These are phyloP conservation scores for Synanceia verrucosa DNA, from an alignment of 2,797 vertebrate genomes.

Conservation along the genomic window DNA sequence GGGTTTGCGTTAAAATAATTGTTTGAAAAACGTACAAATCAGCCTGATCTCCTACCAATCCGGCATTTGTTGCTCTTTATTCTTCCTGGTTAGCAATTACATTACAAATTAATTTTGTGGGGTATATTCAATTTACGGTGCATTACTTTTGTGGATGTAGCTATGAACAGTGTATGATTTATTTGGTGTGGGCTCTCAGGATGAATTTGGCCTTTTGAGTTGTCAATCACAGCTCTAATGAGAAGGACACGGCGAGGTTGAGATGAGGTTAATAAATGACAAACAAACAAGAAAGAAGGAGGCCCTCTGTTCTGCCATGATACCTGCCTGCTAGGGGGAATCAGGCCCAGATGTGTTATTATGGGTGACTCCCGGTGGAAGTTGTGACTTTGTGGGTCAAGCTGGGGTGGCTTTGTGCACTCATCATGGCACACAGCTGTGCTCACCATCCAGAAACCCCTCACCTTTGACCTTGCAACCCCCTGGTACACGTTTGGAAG, in stretches of 20 bases:
- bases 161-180: not conserved
- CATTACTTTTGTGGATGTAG: not conserved
- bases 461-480: constrained; percentile 77
- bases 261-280: constrained; percentile 80
- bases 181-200: constrained; percentile 19
- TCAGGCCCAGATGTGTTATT: constrained; percentile 84
- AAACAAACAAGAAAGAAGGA: constrained; percentile 82
- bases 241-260: constrained; percentile 62
- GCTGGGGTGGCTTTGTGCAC: constrained; percentile 56
- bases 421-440: constrained; percentile 84
- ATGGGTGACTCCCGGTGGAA: constrained; percentile 73
- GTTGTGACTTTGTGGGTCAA: constrained; percentile 75
- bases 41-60: not conserved
- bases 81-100: not conserved
- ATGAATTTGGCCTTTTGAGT: constrained; percentile 49
- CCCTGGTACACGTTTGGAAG: constrained; percentile 67
- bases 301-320: constrained; percentile 68
- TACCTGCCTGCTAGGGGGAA: constrained; percentile 73
- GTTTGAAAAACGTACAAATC: no score
- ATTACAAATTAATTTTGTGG: not conserved
- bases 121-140: not conserved
- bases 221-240: constrained; percentile 79
- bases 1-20: not conserved
- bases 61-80: accelerated
- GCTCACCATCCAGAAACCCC: constrained; percentile 64